phyloP scores from a whole-genome alignment of 1,140 invertebrate genomes.

The Diuraphis noxia region DNA sequence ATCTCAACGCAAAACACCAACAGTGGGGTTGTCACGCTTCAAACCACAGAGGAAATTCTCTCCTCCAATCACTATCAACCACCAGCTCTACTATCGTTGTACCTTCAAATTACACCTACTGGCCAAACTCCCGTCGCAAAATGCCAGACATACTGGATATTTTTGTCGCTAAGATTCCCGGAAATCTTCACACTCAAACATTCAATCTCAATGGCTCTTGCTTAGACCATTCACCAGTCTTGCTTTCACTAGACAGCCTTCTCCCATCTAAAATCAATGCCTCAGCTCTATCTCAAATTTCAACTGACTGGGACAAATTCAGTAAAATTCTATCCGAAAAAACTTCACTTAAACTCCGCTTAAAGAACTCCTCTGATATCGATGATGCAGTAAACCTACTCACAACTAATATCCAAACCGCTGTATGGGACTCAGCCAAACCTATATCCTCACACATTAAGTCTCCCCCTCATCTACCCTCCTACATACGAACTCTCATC shows the following conservation, averaged over 20 bases:
- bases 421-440: neutral
- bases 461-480: neutral
- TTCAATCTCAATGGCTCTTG: neutral
- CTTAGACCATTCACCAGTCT: neutral
- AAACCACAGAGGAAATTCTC: neutral
- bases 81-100: neutral
- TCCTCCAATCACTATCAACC: neutral
- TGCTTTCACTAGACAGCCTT: neutral
- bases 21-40: neutral
- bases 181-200: neutral
- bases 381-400: conserved; percentile 38
- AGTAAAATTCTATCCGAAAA: neutral
- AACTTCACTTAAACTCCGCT: neutral
- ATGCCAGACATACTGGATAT: neutral
- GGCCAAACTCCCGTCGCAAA: neutral
- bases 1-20: neutral
- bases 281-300: neutral
- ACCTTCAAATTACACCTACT: neutral
- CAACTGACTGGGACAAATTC: conserved; percentile 6
- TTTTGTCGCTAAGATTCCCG: neutral
- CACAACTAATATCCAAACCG: conserved; percentile 12
- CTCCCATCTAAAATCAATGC: neutral
- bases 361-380: neutral
- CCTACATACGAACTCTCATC: neutral
- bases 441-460: neutral